Conservation (phyloP, 2,888 invertebrate species). For the Lasioglossum marginatum region DNA sequence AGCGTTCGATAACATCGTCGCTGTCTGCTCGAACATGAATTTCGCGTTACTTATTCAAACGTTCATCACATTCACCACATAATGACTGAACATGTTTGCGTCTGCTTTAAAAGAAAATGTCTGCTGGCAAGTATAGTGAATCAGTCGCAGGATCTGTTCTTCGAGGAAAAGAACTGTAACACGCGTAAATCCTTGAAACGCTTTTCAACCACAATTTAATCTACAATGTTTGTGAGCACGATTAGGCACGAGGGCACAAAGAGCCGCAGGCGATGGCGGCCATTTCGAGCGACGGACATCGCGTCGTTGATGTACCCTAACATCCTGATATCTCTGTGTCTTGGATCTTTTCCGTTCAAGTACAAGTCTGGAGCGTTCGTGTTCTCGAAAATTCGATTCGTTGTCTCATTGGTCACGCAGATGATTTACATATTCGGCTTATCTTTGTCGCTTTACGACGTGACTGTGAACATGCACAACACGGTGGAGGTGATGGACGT, state of each 20-base stretch:
- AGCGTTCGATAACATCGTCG: neutral
- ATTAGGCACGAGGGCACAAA: neutral
- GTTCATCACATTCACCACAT: neutral
- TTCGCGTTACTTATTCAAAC: slow-evolving; percentile 14
- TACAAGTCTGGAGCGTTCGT: slow-evolving; percentile 19
- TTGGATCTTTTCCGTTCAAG: slow-evolving; percentile 74
- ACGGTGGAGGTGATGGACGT: accelerated
- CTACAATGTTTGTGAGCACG: neutral
- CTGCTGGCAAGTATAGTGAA: neutral
- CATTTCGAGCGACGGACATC: slow-evolving; percentile 70
- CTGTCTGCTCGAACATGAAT: neutral
- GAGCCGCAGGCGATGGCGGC: slow-evolving; percentile 56
- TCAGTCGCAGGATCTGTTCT: neutral
- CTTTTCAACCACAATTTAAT: neutral
- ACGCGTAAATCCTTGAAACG: neutral
- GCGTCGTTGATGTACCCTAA: slow-evolving; percentile 71
- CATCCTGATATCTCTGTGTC: slow-evolving; percentile 62
- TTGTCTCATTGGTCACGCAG: slow-evolving; percentile 57
- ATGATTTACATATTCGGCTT: slow-evolving; percentile 18
- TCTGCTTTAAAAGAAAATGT: neutral
- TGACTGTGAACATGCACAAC: slow-evolving; percentile 39
- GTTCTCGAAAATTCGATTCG: slow-evolving; percentile 58
- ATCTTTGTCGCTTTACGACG: slow-evolving; percentile 57
- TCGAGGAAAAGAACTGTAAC: neutral
- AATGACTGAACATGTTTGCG: neutral